A percentile compares a stretch with the other conserved stretches of the same genome.
These are phyloP conservation scores for Eilema griseolum DNA, from an alignment of 2,888 invertebrate species.

Conservation along the genomic window DNA sequence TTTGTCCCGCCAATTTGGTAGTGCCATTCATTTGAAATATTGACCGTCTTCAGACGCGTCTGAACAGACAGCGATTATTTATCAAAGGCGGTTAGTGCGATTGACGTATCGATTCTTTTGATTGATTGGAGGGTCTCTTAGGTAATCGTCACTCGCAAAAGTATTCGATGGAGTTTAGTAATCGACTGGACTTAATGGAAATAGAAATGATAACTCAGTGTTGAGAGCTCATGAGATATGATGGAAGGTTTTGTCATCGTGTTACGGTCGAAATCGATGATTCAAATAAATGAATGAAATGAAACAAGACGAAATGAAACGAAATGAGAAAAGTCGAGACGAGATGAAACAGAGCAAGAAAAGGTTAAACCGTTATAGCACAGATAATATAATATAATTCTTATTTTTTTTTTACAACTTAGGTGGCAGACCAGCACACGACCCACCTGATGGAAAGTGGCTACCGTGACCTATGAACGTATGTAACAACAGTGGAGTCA, in stretches of 20 bases:
- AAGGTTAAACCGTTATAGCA: no score
- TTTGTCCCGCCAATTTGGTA: slow-evolving; percentile 2
- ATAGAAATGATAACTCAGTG: slow-evolving; percentile 1
- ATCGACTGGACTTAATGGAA: not conserved
- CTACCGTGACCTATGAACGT: no score
- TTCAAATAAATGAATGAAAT: no score
- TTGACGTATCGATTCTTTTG: slow-evolving; percentile 2
- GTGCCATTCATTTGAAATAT: slow-evolving; percentile 2
- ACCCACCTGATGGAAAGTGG: no score
- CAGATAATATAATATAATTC: no score
- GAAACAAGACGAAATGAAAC: no score
- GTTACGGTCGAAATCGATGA: not conserved
- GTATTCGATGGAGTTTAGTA: not conserved
- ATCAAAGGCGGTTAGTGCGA: slow-evolving; percentile 1
- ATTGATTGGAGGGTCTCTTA: slow-evolving; percentile 5
- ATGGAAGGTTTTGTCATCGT: not conserved
- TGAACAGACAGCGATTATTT: not conserved
- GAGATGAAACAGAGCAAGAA: no score
- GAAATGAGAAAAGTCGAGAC: no score
- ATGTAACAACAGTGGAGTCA: no score
- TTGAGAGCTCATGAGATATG: not conserved
- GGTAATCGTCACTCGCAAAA: not conserved
- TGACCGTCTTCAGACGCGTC: not conserved
- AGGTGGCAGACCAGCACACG: no score
- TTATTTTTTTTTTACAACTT: no score